These are phyloP conservation scores for Calameuta filiformis DNA, from an alignment of 2,888 invertebrate genomes.

Conservation along the genomic window DNA sequence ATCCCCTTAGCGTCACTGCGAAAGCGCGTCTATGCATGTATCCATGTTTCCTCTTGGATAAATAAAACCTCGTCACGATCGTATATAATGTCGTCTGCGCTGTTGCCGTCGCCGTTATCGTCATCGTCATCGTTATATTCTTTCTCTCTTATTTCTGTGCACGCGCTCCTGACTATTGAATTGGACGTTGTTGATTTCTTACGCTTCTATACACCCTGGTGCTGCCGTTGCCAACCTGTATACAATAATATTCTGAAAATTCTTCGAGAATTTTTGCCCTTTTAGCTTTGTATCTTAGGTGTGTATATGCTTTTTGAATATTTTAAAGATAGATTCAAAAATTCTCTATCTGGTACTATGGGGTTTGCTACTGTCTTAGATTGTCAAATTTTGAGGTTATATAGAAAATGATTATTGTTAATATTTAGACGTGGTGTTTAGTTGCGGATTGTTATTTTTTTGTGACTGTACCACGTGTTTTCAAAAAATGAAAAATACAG, in stretches of 20 bases:
- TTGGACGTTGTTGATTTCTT: slow-evolving; percentile 21
- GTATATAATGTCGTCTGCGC: neutral
- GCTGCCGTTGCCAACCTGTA: neutral
- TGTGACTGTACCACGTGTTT: neutral
- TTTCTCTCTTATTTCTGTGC: neutral
- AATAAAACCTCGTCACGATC: neutral
- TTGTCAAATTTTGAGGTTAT: neutral
- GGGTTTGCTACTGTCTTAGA: neutral
- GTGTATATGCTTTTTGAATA: neutral
- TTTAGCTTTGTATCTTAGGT: neutral
- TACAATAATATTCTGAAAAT: neutral
- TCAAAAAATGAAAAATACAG: neutral
- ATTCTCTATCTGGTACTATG: neutral
- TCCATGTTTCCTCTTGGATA: neutral
- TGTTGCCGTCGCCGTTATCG: neutral
- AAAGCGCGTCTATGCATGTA: neutral
- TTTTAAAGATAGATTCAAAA: neutral
- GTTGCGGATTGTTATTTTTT: neutral
- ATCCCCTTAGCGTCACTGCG: neutral
- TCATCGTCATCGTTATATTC: slow-evolving; percentile 3
- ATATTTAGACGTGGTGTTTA: neutral
- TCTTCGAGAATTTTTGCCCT: neutral
- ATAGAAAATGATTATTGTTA: neutral
- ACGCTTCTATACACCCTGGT: slow-evolving; percentile 7
- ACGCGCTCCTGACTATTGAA: slow-evolving; percentile 17